phyloP scores from a whole-genome alignment of 2,797 vertebrate genomes.

The Synaphobranchus kaupii region DNA sequence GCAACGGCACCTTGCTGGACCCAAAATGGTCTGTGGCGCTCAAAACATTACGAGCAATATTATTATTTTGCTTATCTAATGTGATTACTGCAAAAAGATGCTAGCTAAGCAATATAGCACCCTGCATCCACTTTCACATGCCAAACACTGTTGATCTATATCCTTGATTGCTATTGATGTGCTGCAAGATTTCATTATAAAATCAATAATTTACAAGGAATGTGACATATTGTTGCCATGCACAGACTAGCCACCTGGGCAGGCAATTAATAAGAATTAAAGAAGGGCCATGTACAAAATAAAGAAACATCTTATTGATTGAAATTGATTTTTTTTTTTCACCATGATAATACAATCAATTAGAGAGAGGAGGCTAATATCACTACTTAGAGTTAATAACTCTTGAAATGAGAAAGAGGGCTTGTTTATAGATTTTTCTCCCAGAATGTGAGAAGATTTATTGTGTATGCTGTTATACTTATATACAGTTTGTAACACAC shows the following conservation, averaged over 20 bases:
- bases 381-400: slow-evolving; percentile 84
- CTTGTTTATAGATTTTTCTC: slow-evolving; percentile 72
- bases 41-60: slow-evolving; percentile 19
- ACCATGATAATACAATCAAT: slow-evolving; percentile 83
- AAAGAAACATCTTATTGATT: slow-evolving; percentile 78
- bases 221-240: slow-evolving; percentile 74
- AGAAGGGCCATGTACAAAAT: slow-evolving; percentile 61
- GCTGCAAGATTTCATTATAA: slow-evolving; percentile 83
- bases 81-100: slow-evolving; percentile 71
- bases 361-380: slow-evolving; percentile 83
- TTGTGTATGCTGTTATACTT: slow-evolving; percentile 56
- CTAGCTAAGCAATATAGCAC: slow-evolving; percentile 70
- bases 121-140: slow-evolving; percentile 72
- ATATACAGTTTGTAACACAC: no score
- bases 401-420: slow-evolving; percentile 70
- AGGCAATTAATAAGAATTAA: slow-evolving; percentile 78
- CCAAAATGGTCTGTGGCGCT: neutral
- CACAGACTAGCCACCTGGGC: slow-evolving; percentile 72
- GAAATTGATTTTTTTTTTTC: slow-evolving; percentile 79
- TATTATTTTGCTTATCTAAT: slow-evolving; percentile 61
- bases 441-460: slow-evolving; percentile 63
- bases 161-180: slow-evolving; percentile 82
- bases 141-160: slow-evolving; percentile 79
- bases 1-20: neutral
- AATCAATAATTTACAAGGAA: slow-evolving; percentile 84